A percentile compares a stretch with the other conserved stretches of the same genome.
Evolutionary conservation across 2,113 vertebrate species (phyloP).

Genomic region (Tympanuchus pallidicinctus): DNA sequence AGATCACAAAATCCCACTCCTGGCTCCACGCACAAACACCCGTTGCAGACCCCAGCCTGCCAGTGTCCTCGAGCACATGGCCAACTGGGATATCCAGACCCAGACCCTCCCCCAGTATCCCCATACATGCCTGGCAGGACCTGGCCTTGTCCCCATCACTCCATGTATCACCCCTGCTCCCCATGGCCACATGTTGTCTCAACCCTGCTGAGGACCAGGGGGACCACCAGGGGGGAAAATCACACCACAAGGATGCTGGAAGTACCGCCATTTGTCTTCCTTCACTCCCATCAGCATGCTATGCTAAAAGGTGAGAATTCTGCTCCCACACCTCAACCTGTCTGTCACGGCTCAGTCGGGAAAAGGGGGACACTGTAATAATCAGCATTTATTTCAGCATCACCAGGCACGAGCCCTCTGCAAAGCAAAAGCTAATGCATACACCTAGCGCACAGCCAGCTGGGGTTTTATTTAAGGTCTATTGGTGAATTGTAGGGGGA

Average conservation of each 20-base stretch:
- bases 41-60: background rate
- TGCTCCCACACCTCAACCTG: background rate
- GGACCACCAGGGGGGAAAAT: background rate
- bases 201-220: background rate
- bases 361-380: background rate
- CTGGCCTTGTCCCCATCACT: background rate
- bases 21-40: background rate
- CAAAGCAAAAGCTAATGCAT: background rate
- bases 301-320: background rate
- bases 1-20: too few species aligned
- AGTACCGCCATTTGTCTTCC: background rate
- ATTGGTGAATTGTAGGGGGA: background rate
- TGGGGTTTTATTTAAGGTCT: slow-evolving; percentile 42
- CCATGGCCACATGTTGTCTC: background rate
- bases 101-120: background rate
- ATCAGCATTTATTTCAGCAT: background rate
- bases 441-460: background rate
- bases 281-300: accelerated
- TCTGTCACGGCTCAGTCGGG: background rate
- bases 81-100: background rate
- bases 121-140: background rate
- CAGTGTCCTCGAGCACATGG: accelerated
- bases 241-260: background rate
- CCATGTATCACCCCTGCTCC: background rate
- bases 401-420: background rate